Base-by-base conservation (phyloP, 1,140 invertebrate genomes). In the Macrocentrus cingulum region DNA sequence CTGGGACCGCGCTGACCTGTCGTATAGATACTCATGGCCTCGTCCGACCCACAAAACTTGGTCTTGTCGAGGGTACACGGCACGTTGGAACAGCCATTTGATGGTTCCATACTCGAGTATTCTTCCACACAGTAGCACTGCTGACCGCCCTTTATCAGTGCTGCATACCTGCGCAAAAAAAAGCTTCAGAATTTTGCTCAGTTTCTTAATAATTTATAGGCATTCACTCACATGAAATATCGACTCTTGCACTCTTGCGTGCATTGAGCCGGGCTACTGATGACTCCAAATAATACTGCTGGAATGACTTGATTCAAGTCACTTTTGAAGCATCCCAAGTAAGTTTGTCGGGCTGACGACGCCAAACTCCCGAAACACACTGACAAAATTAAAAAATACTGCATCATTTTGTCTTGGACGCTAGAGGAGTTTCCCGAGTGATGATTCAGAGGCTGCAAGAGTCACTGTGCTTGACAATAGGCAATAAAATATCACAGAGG, bases 1-100 rank as follows among this genome's bases (percentile, higher is more conserved):
- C 75, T 76, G 13, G 76, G 69, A 58, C 71, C 79, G 73, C 74
- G 77, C 57, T 81, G 75, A n/a, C 74, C 77, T 50, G 81, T 83
- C 8, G 66, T 65, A 51, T 82, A 83, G 49, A 82, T 64, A 64
- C 75, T 81, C 56, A 72, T 75, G 22, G 81, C 70, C 39, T 71
- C 67, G 1, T 67, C 49, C 0, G 76, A 78, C 9, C 81, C 82
- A 62, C 82, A 83, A 44, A 71, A 9, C 51, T 60, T 23, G 59
- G 6, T 65, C n/a, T n/a, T n/a, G n/a, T 77, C 70, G 15, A 53
- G 49, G 0, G 22, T 37, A 32, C 82, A 83, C 6, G 46, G 44
- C n/a, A n/a, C n/a, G 22, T 69, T 60, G n/a, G 59, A 70, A 60
- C 81, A 82, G 32, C 71, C 64, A n/a, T 69, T 68, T 0, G 74